Base-by-base conservation (phyloP, 2,113 vertebrate genomes). In the Trachemys scripta region DNA sequence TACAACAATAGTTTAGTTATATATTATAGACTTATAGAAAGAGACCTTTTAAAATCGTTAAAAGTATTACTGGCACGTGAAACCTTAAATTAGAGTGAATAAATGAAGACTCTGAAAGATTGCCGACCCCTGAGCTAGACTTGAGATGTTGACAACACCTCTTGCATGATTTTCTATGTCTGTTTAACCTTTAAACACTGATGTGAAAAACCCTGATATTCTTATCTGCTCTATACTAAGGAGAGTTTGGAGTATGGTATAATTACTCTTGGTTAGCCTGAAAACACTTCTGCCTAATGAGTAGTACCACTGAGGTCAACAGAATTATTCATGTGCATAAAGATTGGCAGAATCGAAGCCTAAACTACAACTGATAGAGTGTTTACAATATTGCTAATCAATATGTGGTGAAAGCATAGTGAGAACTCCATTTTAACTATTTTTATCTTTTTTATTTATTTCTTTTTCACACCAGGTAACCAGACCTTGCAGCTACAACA, bases 401-500 rank as follows among this genome's bases (percentile, higher is more conserved):
- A 10, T 42, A 2, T 88, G 29, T 94, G 82, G 16, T 5, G 29
- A 59, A 17, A 93, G 50, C 69, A 81, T 69, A 62, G 29, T 65
- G 24, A 3, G 10, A 59, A 75, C 84, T 93, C 38, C 29, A 82
- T 96, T 87, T 95, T 42, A 84, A 49, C 72, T 53, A 76, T 59
- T 85, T 81, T 19, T 54, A 88, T n/a, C 31, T 17, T n/a, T 5
- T 10, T 91, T 82, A 87, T 83, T 53, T 54, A 75, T 85, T 94
- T 16, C 1, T 94, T 62, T 57, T 94, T 79, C 89, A 78, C 45
- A 31, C 69, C 94, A 99, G 99, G 98, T 99, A 92, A 99, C 99
- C 76, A 99, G 99, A 94, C 99, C 99, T 11, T 98, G 99, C 87
- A 99, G 99, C 98, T 99, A 99, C 98, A 99, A 98, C 96, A 99